Evolutionary conservation across 2,797 vertebrate species (phyloP).

Genomic region (Gephyroberyx darwinii): DNA sequence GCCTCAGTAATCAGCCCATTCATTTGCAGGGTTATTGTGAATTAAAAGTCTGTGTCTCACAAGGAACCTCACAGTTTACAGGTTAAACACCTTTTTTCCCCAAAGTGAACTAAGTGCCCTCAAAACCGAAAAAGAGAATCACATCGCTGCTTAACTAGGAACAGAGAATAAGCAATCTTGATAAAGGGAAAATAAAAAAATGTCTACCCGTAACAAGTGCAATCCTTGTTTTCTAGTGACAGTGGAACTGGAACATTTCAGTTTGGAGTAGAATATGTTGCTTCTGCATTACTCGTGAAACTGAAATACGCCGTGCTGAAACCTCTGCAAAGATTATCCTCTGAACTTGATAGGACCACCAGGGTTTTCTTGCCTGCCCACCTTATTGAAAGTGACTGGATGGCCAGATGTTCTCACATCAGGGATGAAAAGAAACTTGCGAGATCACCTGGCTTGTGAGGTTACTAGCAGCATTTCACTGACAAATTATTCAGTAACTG

Average conservation of each 20-base stretch:
- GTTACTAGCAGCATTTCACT: not conserved
- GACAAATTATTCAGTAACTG: slow-evolving; percentile 1
- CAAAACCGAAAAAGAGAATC: slow-evolving; percentile 10
- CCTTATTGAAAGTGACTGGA: not conserved
- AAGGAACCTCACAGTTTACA: slow-evolving; percentile 62
- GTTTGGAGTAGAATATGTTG: not conserved
- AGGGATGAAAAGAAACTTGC: slow-evolving; percentile 5
- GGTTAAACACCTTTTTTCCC: slow-evolving; percentile 56
- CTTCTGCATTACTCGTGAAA: not conserved
- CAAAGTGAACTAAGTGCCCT: slow-evolving; percentile 1
- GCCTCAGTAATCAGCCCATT: slow-evolving; percentile 80
- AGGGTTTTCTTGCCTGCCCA: not conserved
- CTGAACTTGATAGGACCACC: not conserved
- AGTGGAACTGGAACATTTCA: not conserved
- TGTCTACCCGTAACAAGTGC: not conserved
- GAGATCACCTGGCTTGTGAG: not conserved
- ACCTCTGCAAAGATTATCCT: not conserved
- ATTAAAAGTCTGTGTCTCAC: slow-evolving; percentile 73
- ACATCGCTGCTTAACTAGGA: slow-evolving; percentile 17
- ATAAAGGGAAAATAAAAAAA: slow-evolving; percentile 9
- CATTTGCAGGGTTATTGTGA: slow-evolving; percentile 81
- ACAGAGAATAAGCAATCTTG: slow-evolving; percentile 17
- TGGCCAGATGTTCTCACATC: not conserved
- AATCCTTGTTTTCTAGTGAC: not conserved
- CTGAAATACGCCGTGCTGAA: not conserved